Conservation (phyloP, 2,888 invertebrate species). For the Molanna angustata region DNA sequence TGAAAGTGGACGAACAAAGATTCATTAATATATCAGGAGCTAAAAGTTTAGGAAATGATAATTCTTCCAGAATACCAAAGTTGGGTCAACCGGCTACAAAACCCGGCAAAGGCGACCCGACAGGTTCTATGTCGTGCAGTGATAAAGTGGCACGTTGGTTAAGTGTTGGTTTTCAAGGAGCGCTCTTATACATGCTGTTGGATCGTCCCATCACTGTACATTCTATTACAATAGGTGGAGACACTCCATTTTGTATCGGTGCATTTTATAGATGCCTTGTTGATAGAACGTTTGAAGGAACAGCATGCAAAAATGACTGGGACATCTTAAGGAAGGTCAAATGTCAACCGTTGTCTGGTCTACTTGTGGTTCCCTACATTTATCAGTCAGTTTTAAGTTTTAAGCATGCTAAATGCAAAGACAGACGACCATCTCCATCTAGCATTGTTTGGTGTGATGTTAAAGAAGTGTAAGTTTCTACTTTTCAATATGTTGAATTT, state of each 20-base stretch:
- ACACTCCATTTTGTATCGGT: slow-evolving; percentile 59
- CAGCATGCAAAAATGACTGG: slow-evolving; percentile 15
- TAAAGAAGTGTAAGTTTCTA: slow-evolving; percentile 39
- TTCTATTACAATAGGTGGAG: slow-evolving; percentile 68
- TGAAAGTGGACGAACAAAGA: slow-evolving; percentile 31
- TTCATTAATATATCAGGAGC: slow-evolving; percentile 81
- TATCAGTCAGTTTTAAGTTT: slow-evolving; percentile 43
- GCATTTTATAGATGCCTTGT: slow-evolving; percentile 57
- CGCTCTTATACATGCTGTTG: slow-evolving; percentile 68
- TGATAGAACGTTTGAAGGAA: slow-evolving; percentile 38
- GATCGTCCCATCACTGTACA: slow-evolving; percentile 65
- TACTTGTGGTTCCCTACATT: slow-evolving; percentile 35
- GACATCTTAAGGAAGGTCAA: not conserved
- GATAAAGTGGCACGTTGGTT: slow-evolving; percentile 93
- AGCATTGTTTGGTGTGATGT: slow-evolving; percentile 61
- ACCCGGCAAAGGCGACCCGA: slow-evolving; percentile 87
- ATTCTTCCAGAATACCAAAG: too few relatives aligned
- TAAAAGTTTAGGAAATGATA: slow-evolving; percentile 48
- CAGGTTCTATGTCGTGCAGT: slow-evolving; percentile 88
- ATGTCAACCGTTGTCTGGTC: slow-evolving; percentile 16
- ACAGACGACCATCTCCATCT: slow-evolving; percentile 54
- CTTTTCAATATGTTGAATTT: too few relatives aligned
- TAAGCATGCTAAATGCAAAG: slow-evolving; percentile 41
- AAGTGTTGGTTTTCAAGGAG: slow-evolving; percentile 80
- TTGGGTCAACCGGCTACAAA: slow-evolving; percentile 77